Base-by-base conservation (phyloP, 2,113 vertebrate species). In the Colaptes auratus region DNA sequence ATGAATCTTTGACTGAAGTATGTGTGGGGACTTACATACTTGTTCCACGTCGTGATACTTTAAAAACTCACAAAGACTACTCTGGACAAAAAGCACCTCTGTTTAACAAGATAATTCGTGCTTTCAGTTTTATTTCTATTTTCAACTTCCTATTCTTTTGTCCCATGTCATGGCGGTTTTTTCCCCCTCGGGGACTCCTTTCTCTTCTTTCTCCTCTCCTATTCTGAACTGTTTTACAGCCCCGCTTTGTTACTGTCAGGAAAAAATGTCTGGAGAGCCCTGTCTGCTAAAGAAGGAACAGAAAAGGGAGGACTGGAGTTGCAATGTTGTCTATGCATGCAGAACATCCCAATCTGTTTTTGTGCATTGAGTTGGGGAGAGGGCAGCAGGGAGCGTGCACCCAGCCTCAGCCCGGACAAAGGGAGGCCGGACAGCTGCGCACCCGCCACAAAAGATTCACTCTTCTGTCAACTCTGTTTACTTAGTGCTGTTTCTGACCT, bases 401-500 rank as follows among this genome's bases (percentile, higher is more conserved):
- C 98, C 98, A 98, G 98, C 97, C 98, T 98, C 96, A 90, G 90
- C 95, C 95, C 27, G 89, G 96, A 99, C 98, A 99, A 99, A 98
- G 88, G 98, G 97, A 97, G 97, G 98, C 98, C 95, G 98, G 98
- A 98, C 98, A 99, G 98, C 98, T 99, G 98, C 97, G 96, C 96
- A 95, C 95, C 93, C 86, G 70, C 93, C 97, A 98, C 98, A 99
- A 99, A 99, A 97, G 98, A 97, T 97, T 95, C 97, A 97, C 96
- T 98, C 97, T 98, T 97, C 98, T 97, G 95, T 98, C 96, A 90
- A 97, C 97, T 95, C 97, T 99, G 98, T 99, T 99, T 98, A 98
- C 98, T 99, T 98, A 98, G 97, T 97, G 97, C 98, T 97, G 95
- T 98, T 98, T 97, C 98, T 98, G 97, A 98, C 97, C 98, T 97